A percentile compares a stretch with the other conserved stretches of the same genome.
These are phyloP conservation scores for Artibeus lituratus DNA, from an alignment of 2,797 vertebrate genomes.

Conservation along the genomic window DNA sequence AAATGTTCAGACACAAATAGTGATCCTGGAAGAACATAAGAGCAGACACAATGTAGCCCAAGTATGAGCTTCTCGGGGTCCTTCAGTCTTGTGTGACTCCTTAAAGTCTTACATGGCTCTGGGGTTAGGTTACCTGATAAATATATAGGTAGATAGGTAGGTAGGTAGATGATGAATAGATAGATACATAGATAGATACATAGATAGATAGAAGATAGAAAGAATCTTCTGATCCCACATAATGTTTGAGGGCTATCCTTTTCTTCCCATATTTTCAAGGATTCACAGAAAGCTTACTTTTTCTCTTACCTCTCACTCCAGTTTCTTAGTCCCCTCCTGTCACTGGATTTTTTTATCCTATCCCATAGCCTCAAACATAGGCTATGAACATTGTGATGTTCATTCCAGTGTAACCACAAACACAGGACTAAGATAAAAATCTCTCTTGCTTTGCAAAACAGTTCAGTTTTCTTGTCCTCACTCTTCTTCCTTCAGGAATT, in stretches of 20 bases:
- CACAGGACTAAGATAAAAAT: not conserved
- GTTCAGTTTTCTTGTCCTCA: not conserved
- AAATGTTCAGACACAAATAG: not conserved
- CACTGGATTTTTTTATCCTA: not conserved
- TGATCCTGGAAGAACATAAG: not conserved
- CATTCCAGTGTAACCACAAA: not conserved
- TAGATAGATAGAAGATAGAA: not conserved
- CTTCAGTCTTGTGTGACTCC: not conserved
- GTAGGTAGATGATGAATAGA: not conserved
- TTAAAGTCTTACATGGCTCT: not conserved
- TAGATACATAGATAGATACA: not conserved
- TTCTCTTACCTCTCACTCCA: not conserved
- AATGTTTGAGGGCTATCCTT: not conserved
- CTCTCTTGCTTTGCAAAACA: not conserved
- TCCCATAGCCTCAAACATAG: not conserved
- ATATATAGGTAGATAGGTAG: not conserved
- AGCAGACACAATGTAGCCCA: not conserved
- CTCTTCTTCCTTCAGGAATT: not conserved
- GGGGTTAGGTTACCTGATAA: not conserved
- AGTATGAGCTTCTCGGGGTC: not conserved
- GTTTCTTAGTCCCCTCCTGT: not conserved
- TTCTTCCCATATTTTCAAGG: not conserved
- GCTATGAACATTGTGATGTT: not conserved
- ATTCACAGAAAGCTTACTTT: not conserved
- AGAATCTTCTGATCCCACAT: not conserved